Evolutionary conservation across 2,888 invertebrate species (phyloP).

Genomic region (Octonoba sinensis): DNA sequence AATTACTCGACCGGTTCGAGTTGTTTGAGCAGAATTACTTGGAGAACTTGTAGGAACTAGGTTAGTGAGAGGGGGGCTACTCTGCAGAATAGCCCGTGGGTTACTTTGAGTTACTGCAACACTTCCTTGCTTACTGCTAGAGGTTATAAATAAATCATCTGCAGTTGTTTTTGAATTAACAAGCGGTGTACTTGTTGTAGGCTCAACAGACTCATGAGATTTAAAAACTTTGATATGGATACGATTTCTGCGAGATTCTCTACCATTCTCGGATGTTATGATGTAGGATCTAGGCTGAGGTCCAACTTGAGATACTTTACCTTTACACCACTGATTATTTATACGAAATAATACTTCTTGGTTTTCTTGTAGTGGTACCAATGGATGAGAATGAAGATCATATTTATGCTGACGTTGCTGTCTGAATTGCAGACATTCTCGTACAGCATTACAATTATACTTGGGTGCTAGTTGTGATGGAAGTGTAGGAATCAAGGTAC

Average conservation of each 20-base stretch:
- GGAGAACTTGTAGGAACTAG: too few species aligned
- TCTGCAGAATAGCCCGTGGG: too few species aligned
- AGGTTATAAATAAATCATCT: too few species aligned
- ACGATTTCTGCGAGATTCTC: neutral
- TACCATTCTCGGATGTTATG: neutral
- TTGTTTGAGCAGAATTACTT: too few species aligned
- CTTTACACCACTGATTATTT: neutral
- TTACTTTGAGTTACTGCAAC: too few species aligned
- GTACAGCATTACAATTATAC: neutral
- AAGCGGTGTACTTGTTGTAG: too few species aligned
- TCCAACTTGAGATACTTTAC: neutral
- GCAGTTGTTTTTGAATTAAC: too few species aligned
- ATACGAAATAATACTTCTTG: neutral
- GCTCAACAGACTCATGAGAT: neutral
- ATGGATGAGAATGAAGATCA: slow-evolving; percentile 4
- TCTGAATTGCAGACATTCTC: neutral
- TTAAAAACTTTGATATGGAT: neutral
- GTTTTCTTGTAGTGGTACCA: neutral
- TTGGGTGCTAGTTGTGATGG: neutral
- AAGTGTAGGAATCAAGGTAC: neutral
- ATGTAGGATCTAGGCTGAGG: neutral
- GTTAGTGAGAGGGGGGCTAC: too few species aligned
- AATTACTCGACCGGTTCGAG: too few species aligned
- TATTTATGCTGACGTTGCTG: slow-evolving; percentile 3
- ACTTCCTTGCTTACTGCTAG: too few species aligned